Base-by-base conservation (phyloP, 2,113 vertebrate species). In the Pelecanoides urinatrix region DNA sequence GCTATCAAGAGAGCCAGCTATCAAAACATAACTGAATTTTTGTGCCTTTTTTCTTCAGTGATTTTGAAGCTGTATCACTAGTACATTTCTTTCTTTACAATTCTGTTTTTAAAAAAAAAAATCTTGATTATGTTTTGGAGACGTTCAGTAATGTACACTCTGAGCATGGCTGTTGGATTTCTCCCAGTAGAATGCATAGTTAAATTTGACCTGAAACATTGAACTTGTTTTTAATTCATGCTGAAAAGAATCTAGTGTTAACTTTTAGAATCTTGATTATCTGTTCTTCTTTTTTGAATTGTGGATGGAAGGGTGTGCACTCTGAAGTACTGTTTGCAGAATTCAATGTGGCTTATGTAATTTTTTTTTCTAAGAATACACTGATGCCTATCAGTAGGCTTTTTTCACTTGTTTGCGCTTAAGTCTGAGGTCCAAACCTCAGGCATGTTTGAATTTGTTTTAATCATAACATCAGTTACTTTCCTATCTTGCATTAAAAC, bases 361-460 rank as follows among this genome's bases (percentile, higher is more conserved):
- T 7, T 36, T 10, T 14, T 50, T 52, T 50, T 52, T 15, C 22
- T 20, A 27, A 49, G 63, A 45, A 72, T 76, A 29, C 52, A 45
- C 8, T 2, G 44, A 11, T 73, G 15, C 34, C 23, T 36, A 2
- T 25, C 12, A 11, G 52, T 42, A 75, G 32, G 13, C 63, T 90
- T 94, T 90, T 94, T 88, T 65, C 15, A 47, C 36, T 65, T 77
- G 20, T 25, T 7, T 32, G 13, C 0, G 0, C 0, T 0, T 11
- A 72, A 23, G 40, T 53, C 44, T 85, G 63, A 23, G 12, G 49
- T 65, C 70, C 26, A 29, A 53, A 65, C 25, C 19, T 13, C 8
- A 30, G 38, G 47, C 16, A 40, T 11, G 6, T 66, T 56, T 92
- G 45, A 27, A 8, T 16, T 78, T 85, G 7, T 70, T 94, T 53